Conservation (phyloP, 1,140 invertebrate genomes). For the Orchesella cincta region DNA sequence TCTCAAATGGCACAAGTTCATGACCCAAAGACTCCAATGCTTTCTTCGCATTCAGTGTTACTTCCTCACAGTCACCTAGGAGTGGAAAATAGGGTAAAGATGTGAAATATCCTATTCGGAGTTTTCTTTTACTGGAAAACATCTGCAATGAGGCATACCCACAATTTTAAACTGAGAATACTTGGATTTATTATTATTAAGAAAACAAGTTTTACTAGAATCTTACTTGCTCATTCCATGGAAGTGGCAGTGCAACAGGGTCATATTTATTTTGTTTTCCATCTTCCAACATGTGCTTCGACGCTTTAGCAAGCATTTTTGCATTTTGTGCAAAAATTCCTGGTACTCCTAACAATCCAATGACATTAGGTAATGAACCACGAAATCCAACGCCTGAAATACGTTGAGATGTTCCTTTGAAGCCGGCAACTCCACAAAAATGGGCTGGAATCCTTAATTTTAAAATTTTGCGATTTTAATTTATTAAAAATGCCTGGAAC, state of each 20-base stretch:
- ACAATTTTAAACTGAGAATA: neutral
- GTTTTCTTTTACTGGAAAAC: slow-evolving; percentile 41
- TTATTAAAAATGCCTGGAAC: too few species aligned
- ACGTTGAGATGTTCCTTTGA: slow-evolving; percentile 48
- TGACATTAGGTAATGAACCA: slow-evolving; percentile 46
- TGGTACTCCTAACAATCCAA: slow-evolving; percentile 47
- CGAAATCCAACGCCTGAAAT: slow-evolving; percentile 43
- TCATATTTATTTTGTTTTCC: slow-evolving; percentile 48
- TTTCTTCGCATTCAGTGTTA: slow-evolving; percentile 53
- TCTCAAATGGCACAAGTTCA: slow-evolving; percentile 52
- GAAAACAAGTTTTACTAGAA: neutral
- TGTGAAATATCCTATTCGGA: slow-evolving; percentile 55
- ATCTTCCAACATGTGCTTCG: slow-evolving; percentile 35
- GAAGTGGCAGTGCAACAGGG: slow-evolving; percentile 43
- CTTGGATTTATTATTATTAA: neutral
- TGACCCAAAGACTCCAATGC: slow-evolving; percentile 52
- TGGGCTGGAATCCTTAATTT: slow-evolving; percentile 48
- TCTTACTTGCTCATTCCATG: slow-evolving; percentile 49
- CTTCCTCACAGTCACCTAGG: slow-evolving; percentile 54
- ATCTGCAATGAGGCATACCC: slow-evolving; percentile 4
- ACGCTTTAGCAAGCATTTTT: slow-evolving; percentile 31
- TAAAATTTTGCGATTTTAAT: too few species aligned
- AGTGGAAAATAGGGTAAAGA: slow-evolving; percentile 53
- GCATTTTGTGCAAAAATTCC: slow-evolving; percentile 41
- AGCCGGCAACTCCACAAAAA: slow-evolving; percentile 48